Conservation (phyloP, 2,797 vertebrate genomes). For the Pseudochromis fuscus region DNA sequence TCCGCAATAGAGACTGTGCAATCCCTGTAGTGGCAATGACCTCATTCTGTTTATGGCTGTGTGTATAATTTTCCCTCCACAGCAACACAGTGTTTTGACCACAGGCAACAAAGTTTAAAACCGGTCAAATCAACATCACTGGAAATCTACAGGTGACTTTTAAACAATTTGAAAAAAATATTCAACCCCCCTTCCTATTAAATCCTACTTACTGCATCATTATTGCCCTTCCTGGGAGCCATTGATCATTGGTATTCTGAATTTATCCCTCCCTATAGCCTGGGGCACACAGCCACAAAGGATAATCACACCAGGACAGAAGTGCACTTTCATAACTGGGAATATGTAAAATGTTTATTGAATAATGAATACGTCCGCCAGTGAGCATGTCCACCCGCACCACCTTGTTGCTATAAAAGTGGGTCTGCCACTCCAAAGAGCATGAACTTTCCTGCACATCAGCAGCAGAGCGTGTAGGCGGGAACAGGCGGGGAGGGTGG, state of each 20-base stretch:
- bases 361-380: conserved; percentile 72
- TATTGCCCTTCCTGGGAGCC: conserved; percentile 39
- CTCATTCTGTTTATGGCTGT: conserved; percentile 24
- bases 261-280: conserved; percentile 56
- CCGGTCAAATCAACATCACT: conserved; percentile 4
- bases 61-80: too few relatives aligned
- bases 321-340: conserved; percentile 61
- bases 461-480: conserved; percentile 60
- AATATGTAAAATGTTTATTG: conserved; percentile 73
- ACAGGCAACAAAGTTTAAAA: conserved; percentile 24
- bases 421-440: conserved; percentile 67
- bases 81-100: neutral
- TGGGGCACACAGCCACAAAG: conserved; percentile 42
- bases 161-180: conserved; percentile 31
- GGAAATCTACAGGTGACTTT: conserved; percentile 21
- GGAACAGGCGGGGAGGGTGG: conserved; percentile 5
- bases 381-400: conserved; percentile 36
- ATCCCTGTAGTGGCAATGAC: conserved; percentile 27
- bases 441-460: conserved; percentile 61
- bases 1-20: neutral
- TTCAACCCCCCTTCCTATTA: conserved; percentile 18
- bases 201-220: conserved; percentile 43
- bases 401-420: conserved; percentile 71
- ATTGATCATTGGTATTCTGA: conserved; percentile 50
- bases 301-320: conserved; percentile 55